Evolutionary conservation across 1,140 invertebrate genomes (phyloP).

Genomic region (Caenorhabditis elegans): WBcel235 BX284606.5:13959501-13960000

Average conservation of each 20-base stretch:
- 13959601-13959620: no score
- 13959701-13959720: neutral
- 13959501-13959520: no score
- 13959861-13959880: neutral
- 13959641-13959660: neutral
- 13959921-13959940: neutral
- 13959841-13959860: neutral
- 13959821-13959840: no score
- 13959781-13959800: no score
- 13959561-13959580: no score
- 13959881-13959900: neutral
- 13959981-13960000: neutral
- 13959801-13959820: no score
- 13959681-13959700: neutral
- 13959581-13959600: no score
- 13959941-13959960: neutral
- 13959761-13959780: no score
- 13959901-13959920: neutral
- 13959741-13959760: no score
- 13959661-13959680: neutral
- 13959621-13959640: neutral
- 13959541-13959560: no score
- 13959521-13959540: no score
- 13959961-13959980: slow-evolving; percentile 17
- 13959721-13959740: no score